Evolutionary conservation across 2,888 invertebrate genomes (phyloP), one percentile per base, ranked within the genome.

Genomic region (Perithous albicinctus): DNA sequence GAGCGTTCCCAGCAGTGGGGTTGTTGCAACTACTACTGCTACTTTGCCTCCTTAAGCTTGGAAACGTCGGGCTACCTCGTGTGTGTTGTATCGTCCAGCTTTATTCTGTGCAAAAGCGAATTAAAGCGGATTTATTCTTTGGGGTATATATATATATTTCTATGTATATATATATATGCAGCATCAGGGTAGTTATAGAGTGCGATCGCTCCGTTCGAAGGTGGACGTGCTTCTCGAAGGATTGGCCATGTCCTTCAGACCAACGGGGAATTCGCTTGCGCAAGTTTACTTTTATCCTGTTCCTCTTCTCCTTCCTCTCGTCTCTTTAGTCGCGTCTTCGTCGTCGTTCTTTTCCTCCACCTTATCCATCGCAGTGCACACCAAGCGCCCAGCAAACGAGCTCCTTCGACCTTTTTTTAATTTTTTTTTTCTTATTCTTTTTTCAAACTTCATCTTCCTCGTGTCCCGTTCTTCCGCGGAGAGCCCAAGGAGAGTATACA

Each of bases 301-400:
- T 67, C 43, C 41, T 15, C 64, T 35, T 29, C 51, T n/a, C 12
- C 48, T 43, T 61, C 61, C 63, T 23, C 29, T 69, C 41, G 51
- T 51, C 41, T 70, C 35, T 78, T 69, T 69, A 43, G 69, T 61
- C 51, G 20, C 41, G 12, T 15, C n/a, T 12, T 59, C 63, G 29
- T 12, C 51, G 15, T 29, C 51, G 26, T 73, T 46, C 43, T 73
- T 73, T 48, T 46, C 6, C 51, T 70, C 18, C 43, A 48, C 51
- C 70, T 66, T 74, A 74, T 74, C 59, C 74, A 74, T 70, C 70
- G 46, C 32, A 18, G 6, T 29, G 43, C 54, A 56, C 41, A 43
- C 43, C 67, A 54, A 63, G 26, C 46, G 54, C 74, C 74, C 74
- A 69, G 78, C 38, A 78, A 75, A 82, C 74, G 74, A 82, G 70